Conservation (phyloP, 2,888 invertebrate genomes). For the Melipona bicolor region DNA sequence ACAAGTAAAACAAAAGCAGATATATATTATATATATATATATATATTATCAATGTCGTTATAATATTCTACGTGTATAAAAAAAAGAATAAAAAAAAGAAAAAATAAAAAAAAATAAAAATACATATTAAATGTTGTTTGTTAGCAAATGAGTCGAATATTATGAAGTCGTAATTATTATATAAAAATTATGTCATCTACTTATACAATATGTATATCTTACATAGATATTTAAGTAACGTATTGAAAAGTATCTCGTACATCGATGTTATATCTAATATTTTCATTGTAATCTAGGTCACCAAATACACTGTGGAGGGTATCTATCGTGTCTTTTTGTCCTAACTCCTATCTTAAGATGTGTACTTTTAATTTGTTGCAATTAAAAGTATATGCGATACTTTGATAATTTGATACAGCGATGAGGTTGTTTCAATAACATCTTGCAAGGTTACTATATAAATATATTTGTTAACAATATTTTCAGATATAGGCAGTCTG, state of each 20-base stretch:
- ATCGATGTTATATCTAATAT: slow-evolving; percentile 78
- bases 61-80: slow-evolving; percentile 75
- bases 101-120: slow-evolving; percentile 63
- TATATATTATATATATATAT: slow-evolving; percentile 67
- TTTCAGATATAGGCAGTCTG: no score
- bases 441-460: no score
- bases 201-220: slow-evolving; percentile 72
- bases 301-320: slow-evolving; percentile 78
- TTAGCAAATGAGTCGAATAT: slow-evolving; percentile 75
- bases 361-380: background rate
- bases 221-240: slow-evolving; percentile 70
- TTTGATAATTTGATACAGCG: no score
- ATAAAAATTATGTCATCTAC: slow-evolving; percentile 71
- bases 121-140: slow-evolving; percentile 78
- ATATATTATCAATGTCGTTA: slow-evolving; percentile 71
- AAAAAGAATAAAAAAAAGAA: slow-evolving; percentile 56
- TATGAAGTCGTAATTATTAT: slow-evolving; percentile 71
- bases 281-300: slow-evolving; percentile 79
- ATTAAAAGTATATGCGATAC: background rate
- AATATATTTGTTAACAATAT: no score
- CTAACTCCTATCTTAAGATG: background rate
- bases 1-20: slow-evolving; percentile 41
- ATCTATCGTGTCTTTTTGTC: slow-evolving; percentile 31
- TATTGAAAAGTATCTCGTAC: slow-evolving; percentile 74
- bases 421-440: no score